These are phyloP conservation scores for Spheniscus mendiculus DNA, from an alignment of 2,113 vertebrate species.

Conservation along the genomic window DNA sequence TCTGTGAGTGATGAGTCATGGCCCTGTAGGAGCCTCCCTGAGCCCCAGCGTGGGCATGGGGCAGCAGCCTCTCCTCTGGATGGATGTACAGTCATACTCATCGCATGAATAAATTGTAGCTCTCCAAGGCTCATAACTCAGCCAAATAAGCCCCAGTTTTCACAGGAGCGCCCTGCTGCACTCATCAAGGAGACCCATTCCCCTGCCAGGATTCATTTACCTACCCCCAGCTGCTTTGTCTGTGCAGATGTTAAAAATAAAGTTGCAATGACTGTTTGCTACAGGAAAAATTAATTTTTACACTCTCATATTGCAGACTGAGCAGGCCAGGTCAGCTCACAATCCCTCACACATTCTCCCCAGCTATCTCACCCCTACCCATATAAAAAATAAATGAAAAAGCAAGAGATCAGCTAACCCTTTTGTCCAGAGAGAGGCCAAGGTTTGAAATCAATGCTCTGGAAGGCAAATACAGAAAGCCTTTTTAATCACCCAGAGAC, in stretches of 20 bases:
- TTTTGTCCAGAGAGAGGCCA: neutral
- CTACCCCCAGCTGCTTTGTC: neutral
- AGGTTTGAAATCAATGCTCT: neutral
- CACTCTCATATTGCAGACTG: neutral
- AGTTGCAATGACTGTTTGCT: neutral
- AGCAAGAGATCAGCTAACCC: fast-evolving
- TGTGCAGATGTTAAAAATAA: neutral
- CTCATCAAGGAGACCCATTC: neutral
- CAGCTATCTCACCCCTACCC: neutral
- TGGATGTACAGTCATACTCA: neutral
- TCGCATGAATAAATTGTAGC: neutral
- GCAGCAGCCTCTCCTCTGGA: neutral
- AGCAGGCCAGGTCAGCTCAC: neutral
- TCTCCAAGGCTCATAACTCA: neutral
- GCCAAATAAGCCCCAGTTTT: neutral
- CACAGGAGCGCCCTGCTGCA: fast-evolving
- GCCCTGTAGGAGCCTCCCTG: neutral
- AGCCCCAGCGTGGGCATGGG: neutral
- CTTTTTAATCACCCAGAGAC: neutral
- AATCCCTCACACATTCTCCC: neutral
- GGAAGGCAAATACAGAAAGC: neutral
- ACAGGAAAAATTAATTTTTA: neutral
- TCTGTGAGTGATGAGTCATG: neutral
- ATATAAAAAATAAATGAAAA: neutral
- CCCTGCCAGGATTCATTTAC: neutral